phyloP scores from a whole-genome alignment of 2,113 vertebrate genomes.

The Ochotona princeps region DNA sequence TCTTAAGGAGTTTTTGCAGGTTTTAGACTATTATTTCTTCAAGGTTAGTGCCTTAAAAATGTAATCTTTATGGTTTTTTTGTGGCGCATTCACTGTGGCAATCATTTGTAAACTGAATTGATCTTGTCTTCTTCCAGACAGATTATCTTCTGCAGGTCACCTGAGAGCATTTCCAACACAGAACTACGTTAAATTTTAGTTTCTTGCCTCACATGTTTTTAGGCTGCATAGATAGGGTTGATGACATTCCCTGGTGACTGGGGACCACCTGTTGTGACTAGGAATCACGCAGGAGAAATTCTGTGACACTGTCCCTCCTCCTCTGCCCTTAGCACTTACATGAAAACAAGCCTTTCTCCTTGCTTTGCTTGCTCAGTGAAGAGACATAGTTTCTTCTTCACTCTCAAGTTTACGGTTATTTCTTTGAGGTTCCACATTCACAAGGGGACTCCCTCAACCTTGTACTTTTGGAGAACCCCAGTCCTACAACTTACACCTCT shows the following conservation, averaged over 20 bases:
- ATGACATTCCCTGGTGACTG: not conserved
- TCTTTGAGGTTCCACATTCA: not conserved
- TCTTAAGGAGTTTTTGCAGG: no score
- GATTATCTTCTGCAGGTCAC: not conserved
- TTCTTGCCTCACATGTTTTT: not conserved
- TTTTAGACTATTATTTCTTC: no score
- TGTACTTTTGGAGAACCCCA: not conserved
- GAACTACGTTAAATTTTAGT: not conserved
- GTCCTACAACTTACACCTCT: not conserved
- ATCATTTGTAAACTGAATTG: not conserved
- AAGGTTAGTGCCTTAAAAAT: no score
- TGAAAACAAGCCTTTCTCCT: not conserved
- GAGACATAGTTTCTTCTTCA: not conserved
- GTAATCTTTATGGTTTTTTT: not conserved
- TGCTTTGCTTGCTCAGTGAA: not conserved
- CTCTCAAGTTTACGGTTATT: not conserved
- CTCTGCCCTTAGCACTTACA: not conserved
- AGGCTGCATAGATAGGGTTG: not conserved
- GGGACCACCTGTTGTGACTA: not conserved
- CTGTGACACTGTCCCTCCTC: not conserved
- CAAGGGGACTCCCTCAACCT: not conserved
- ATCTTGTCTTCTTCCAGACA: not conserved
- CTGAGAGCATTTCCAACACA: not conserved
- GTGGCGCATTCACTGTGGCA: not conserved
- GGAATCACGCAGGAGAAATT: not conserved